Evolutionary conservation across 2,797 vertebrate species (phyloP), one percentile per base, ranked within the genome.

Genomic region (Etheostoma perlongum): DNA sequence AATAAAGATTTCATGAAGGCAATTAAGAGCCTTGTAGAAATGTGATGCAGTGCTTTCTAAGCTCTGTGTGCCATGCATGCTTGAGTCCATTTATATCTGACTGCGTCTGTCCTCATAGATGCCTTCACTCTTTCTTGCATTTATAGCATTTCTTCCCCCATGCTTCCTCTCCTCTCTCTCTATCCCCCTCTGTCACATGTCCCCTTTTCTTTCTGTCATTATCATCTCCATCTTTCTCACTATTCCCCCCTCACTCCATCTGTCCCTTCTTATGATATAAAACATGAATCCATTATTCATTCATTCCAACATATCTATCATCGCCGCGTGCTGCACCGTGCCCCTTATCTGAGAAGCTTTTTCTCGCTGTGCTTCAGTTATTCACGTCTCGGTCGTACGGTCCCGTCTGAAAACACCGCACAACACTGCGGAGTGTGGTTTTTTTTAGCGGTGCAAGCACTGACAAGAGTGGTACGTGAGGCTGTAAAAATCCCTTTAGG

Each of bases 231-330:
- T 91, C 92, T 90, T 62, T 40, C 81, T 89, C 81, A 36, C 83
- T 85, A 84, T 90, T 90, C 87, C 85, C 82, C 63, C 36, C 36
- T 83, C 79, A 81, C 81, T 78, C 88, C 90, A 89, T 91, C 88
- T 89, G 84, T 86, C 85, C 80, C 84, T 87, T 87, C 84, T 90
- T 90, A 91, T 90, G 87, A 92, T 92, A 89, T 91, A 83, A 91
- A 92, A 87, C 85, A 90, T 82, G 84, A 85, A 87, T 89, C 85
- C 85, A 92, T 92, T 90, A 92, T 90, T 91, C 90, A 91, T 90
- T 85, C 83, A 83, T 85, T 91, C 90, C 89, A 86, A 88, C 89
- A 70, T 88, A 93, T 92, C 88, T 92, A 89, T 91, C 87, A 85
- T 81, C 78, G 57, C 65, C 15, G 66, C 16, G 47, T 65, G 83